phyloP scores from a whole-genome alignment of 1,140 invertebrate genomes.

The Alviniconcha marisindica region DNA sequence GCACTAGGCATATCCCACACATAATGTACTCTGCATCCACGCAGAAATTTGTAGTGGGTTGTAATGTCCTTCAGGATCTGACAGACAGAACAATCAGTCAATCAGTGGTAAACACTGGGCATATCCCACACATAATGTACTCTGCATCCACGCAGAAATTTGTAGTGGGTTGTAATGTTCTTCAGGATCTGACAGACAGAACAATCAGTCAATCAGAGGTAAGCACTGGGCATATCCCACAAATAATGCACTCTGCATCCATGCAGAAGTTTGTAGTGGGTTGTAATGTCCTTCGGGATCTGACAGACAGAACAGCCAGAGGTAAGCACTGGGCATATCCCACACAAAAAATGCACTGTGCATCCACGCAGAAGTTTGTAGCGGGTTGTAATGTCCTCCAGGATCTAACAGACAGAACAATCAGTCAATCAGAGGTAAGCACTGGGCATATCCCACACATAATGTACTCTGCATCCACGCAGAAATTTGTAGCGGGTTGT shows the following conservation, averaged over 20 bases:
- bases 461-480: conserved; percentile 88
- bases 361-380: too few species aligned
- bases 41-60: conserved; percentile 86
- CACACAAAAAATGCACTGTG: too few species aligned
- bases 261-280: too few species aligned
- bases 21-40: conserved; percentile 90
- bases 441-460: too few species aligned
- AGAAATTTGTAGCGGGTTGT: conserved; percentile 89
- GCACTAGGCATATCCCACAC: too few species aligned
- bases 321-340: too few species aligned
- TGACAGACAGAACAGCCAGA: too few species aligned
- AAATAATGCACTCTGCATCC: too few species aligned
- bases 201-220: background rate
- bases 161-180: conserved; percentile 91
- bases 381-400: too few species aligned
- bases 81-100: conserved; percentile 42
- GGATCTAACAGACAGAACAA: too few species aligned
- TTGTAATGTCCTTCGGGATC: too few species aligned
- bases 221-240: too few species aligned
- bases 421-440: background rate
- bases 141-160: conserved; percentile 86
- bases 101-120: background rate
- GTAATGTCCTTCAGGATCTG: conserved; percentile 98
- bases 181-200: conserved; percentile 91
- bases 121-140: conserved; percentile 93